These are phyloP conservation scores for Littorina saxatilis DNA, from an alignment of 1,140 invertebrate species.

Conservation along the genomic window DNA sequence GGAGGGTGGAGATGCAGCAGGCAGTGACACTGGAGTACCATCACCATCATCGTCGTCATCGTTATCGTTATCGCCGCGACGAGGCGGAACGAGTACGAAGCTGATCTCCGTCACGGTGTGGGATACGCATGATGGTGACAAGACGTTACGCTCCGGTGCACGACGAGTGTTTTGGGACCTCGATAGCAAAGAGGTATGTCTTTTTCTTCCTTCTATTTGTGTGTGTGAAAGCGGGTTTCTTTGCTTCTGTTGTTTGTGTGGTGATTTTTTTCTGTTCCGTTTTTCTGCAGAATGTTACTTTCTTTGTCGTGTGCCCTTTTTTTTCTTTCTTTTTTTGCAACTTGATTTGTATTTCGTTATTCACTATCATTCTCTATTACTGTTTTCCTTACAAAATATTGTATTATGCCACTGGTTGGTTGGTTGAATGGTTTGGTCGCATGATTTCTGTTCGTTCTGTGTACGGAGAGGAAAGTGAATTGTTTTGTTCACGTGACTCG, in stretches of 20 bases:
- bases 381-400: too few species aligned
- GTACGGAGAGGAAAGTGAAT: too few species aligned
- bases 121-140: constrained; percentile 49
- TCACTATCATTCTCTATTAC: too few species aligned
- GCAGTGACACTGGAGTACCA: constrained; percentile 3
- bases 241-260: not conserved
- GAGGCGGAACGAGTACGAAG: constrained; percentile 37
- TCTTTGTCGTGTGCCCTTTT: too few species aligned
- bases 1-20: not conserved
- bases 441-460: too few species aligned
- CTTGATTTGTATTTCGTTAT: too few species aligned
- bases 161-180: constrained; percentile 40
- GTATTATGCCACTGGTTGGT: too few species aligned
- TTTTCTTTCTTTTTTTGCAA: too few species aligned
- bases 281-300: too few species aligned
- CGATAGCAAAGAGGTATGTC: constrained; percentile 40
- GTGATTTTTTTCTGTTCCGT: too few species aligned
- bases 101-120: constrained; percentile 43
- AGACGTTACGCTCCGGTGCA: not conserved
- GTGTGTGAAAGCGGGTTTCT: not conserved
- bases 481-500: too few species aligned
- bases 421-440: too few species aligned
- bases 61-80: not conserved
- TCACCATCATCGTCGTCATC: not conserved
- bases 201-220: not conserved